These are phyloP conservation scores for Syrrhaptes paradoxus DNA, from an alignment of 2,113 vertebrate species.

Conservation along the genomic window DNA sequence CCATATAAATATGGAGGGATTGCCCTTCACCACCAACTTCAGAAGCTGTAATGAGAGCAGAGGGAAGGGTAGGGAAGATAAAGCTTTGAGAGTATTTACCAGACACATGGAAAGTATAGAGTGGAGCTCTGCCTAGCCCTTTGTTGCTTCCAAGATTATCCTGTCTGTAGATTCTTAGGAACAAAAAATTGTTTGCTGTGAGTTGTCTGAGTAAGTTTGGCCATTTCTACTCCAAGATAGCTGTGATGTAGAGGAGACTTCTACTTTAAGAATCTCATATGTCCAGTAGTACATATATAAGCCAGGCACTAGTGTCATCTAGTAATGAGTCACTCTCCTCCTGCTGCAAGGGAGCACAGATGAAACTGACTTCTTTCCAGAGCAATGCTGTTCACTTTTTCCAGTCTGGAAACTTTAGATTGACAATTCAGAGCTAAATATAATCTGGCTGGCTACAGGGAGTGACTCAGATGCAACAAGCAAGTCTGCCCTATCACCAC, in stretches of 20 bases:
- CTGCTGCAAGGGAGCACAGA: not conserved
- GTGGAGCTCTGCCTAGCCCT: not conserved
- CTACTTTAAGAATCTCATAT: not conserved
- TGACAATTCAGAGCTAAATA: conserved; percentile 77
- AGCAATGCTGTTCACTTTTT: conserved; percentile 65
- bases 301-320: not conserved
- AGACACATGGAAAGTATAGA: not conserved
- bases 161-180: not conserved
- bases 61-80: not conserved
- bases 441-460: conserved; percentile 62
- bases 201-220: not conserved
- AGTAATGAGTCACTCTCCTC: not conserved
- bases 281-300: not conserved
- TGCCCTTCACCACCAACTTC: not conserved
- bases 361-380: conserved; percentile 33
- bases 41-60: not conserved
- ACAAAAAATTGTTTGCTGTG: not conserved
- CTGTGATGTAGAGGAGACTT: not conserved
- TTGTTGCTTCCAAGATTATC: not conserved
- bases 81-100: not conserved
- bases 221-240: not conserved
- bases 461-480: conserved; percentile 66
- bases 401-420: conserved; percentile 67
- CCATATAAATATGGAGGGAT: not conserved
- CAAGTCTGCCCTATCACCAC: conserved; percentile 44